A percentile compares a stretch with the other conserved stretches of the same genome.
phyloP scores from a whole-genome alignment of 1,140 invertebrate genomes.

The Drosophila ogumai region DNA sequence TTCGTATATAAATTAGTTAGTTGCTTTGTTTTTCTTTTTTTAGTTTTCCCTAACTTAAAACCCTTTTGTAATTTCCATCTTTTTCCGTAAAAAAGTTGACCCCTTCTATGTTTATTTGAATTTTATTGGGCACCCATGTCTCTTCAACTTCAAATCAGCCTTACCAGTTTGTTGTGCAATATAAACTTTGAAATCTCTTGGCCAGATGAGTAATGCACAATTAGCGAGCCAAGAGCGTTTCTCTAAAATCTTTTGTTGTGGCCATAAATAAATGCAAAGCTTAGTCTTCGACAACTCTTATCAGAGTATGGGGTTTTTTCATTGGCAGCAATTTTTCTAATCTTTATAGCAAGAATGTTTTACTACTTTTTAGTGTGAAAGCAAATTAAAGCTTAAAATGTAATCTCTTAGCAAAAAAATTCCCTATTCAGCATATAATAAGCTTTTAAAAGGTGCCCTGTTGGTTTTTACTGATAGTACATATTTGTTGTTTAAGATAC shows the following conservation, averaged over 20 bases:
- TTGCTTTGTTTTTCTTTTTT: too few relatives aligned
- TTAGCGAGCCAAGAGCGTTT: slow-evolving; percentile 2
- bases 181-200: slow-evolving; percentile 37
- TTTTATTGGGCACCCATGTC: neutral
- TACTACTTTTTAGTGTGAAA: neutral
- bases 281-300: neutral
- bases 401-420: neutral
- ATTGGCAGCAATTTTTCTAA: neutral
- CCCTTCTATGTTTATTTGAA: neutral
- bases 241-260: slow-evolving; percentile 3
- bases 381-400: neutral
- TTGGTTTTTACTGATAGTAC: neutral
- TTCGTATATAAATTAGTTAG: too few relatives aligned
- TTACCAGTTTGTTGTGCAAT: slow-evolving; percentile 45
- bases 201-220: slow-evolving; percentile 29
- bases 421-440: neutral
- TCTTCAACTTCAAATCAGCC: slow-evolving; percentile 10
- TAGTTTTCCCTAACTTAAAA: too few relatives aligned
- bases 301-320: neutral
- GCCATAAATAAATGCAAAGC: slow-evolving; percentile 14
- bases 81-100: neutral
- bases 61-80: neutral
- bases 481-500: neutral
- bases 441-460: neutral
- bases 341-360: slow-evolving; percentile 3